Conservation (phyloP, 2,888 invertebrate genomes). For the Ecliptopera silaceata region DNA sequence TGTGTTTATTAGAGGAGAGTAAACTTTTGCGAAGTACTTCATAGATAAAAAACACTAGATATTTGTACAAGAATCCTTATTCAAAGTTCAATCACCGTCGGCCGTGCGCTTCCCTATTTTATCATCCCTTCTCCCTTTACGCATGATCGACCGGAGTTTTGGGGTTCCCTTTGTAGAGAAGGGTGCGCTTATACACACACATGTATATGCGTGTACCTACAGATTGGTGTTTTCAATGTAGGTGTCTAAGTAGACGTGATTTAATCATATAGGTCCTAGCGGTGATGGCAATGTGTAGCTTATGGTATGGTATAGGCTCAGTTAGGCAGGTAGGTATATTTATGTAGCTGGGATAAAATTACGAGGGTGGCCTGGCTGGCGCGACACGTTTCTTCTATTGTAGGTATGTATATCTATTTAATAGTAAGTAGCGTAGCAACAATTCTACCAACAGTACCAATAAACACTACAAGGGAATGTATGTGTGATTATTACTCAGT, state of each 20-base stretch:
- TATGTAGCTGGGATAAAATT: conserved; percentile 1
- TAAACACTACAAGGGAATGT: too few species aligned
- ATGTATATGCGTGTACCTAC: conserved; percentile 32
- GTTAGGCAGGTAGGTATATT: conserved; percentile 3
- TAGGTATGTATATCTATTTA: background rate
- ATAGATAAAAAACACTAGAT: conserved; percentile 5
- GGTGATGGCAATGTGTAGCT: conserved; percentile 1
- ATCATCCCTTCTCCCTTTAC: conserved; percentile 83
- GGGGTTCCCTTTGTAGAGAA: conserved; percentile 72
- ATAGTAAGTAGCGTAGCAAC: conserved; percentile 21
- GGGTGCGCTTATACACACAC: conserved; percentile 64
- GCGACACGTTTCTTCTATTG: background rate
- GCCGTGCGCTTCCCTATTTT: conserved; percentile 72
- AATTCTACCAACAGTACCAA: background rate
- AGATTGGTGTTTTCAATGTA: conserved; percentile 29
- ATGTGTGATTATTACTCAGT: too few species aligned
- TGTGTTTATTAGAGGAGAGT: conserved; percentile 34
- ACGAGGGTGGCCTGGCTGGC: conserved; percentile 14
- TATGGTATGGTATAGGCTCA: background rate
- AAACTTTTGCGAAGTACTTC: conserved; percentile 25
- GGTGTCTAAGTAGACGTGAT: conserved; percentile 11
- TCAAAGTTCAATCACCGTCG: conserved; percentile 74
- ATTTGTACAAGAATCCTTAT: conserved; percentile 26
- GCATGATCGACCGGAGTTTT: conserved; percentile 83
- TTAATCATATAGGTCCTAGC: conserved; percentile 26